phyloP scores from a whole-genome alignment of 2,888 invertebrate genomes.

The Vesta saturnalis region DNA sequence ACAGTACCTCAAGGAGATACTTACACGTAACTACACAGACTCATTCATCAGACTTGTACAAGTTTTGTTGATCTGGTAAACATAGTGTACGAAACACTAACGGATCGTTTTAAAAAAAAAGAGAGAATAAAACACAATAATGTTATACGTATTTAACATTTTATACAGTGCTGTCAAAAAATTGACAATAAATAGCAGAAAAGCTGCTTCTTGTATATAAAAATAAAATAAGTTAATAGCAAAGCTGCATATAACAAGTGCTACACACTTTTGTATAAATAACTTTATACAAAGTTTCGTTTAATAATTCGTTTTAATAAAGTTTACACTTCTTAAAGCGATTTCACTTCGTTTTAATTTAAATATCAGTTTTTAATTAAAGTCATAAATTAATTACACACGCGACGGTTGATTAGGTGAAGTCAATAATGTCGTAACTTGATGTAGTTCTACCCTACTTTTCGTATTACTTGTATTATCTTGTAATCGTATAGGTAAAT shows the following conservation, averaged over 20 bases:
- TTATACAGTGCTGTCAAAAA: slow-evolving; percentile 51
- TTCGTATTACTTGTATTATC: slow-evolving; percentile 45
- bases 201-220: slow-evolving; percentile 48
- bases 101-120: slow-evolving; percentile 29
- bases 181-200: slow-evolving; percentile 52
- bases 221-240: slow-evolving; percentile 56
- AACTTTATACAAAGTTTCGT: slow-evolving; percentile 49
- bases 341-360: slow-evolving; percentile 51
- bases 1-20: too few relatives aligned
- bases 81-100: slow-evolving; percentile 35
- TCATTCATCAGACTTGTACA: slow-evolving; percentile 55
- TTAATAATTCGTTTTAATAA: slow-evolving; percentile 45
- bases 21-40: too few relatives aligned
- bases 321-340: slow-evolving; percentile 50
- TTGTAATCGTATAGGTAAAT: slow-evolving; percentile 45
- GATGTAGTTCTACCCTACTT: slow-evolving; percentile 52
- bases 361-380: slow-evolving; percentile 40
- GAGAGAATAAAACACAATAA: slow-evolving; percentile 51
- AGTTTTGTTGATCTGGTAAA: too few relatives aligned
- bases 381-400: slow-evolving; percentile 32
- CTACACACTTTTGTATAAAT: slow-evolving; percentile 51
- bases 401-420: slow-evolving; percentile 36
- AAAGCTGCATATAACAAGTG: slow-evolving; percentile 61
- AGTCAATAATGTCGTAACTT: slow-evolving; percentile 52
- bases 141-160: slow-evolving; percentile 52